phyloP scores from a whole-genome alignment of 2,888 invertebrate species.

The Melitaea athalia region DNA sequence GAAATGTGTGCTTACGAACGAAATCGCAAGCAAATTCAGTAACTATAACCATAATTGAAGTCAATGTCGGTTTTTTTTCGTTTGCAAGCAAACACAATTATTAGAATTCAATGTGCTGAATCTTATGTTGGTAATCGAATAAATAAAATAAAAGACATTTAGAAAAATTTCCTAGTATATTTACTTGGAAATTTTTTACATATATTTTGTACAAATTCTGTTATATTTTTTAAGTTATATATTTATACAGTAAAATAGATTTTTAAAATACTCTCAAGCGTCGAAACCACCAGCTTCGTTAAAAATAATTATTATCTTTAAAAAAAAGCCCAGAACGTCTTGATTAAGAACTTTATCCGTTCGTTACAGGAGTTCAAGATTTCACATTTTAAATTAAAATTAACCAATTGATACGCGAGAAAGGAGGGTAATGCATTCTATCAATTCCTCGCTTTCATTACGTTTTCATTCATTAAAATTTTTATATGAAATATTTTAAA shows the following conservation, averaged over 20 bases:
- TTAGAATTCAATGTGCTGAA: too few relatives aligned
- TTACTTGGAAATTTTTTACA: too few relatives aligned
- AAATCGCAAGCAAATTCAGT: too few relatives aligned
- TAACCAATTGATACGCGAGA: not conserved
- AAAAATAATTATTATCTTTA: conserved; percentile 13
- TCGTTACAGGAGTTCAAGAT: conserved; percentile 36
- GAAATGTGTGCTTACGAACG: too few relatives aligned
- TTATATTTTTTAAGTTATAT: too few relatives aligned
- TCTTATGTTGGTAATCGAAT: too few relatives aligned
- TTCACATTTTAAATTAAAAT: conserved; percentile 42
- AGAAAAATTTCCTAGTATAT: too few relatives aligned
- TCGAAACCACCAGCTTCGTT: conserved; percentile 18
- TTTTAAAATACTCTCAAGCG: conserved; percentile 1
- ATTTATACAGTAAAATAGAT: not conserved
- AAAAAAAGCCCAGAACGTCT: conserved; percentile 32
- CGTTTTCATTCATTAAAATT: not conserved
- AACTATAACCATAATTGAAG: too few relatives aligned
- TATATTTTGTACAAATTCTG: too few relatives aligned
- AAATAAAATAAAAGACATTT: too few relatives aligned
- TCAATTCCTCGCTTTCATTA: not conserved
- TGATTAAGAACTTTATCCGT: conserved; percentile 41
- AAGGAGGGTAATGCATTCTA: not conserved
- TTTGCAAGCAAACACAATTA: too few relatives aligned
- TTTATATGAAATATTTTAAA: not conserved
- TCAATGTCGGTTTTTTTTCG: too few relatives aligned